Percentiles rank a stretch among this genome's conserved stretches.
These are phyloP conservation scores for Myripristis jacobus DNA, from an alignment of 2,797 vertebrate genomes.

Conservation along the genomic window DNA sequence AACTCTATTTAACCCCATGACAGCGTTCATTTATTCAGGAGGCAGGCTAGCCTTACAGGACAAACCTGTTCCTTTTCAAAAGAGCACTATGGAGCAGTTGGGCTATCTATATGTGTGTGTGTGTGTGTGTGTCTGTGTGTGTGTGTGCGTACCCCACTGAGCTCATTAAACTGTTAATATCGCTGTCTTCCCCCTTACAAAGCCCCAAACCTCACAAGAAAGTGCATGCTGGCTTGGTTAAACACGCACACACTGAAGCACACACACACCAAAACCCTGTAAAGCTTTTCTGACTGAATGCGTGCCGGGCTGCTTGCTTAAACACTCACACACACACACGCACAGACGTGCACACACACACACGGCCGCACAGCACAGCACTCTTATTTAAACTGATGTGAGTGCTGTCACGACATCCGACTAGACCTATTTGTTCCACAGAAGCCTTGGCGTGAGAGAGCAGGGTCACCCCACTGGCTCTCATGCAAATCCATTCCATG, in stretches of 20 bases:
- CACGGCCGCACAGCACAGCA: slow-evolving; percentile 70
- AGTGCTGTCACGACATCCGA: slow-evolving; percentile 90
- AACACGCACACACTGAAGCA: slow-evolving; percentile 28
- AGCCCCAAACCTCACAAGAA: slow-evolving; percentile 59
- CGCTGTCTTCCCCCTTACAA: slow-evolving; percentile 52
- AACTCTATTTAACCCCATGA: slow-evolving; percentile 70
- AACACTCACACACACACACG: slow-evolving; percentile 68
- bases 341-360: slow-evolving; percentile 54
- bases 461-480: slow-evolving; percentile 82
- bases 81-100: slow-evolving; percentile 52
- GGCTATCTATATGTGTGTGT: slow-evolving; percentile 18
- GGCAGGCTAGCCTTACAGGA: slow-evolving; percentile 58
- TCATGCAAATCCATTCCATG: slow-evolving; percentile 84
- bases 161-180: slow-evolving; percentile 76
- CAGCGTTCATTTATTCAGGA: slow-evolving; percentile 66
- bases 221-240: slow-evolving; percentile 81
- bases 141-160: slow-evolving; percentile 55
- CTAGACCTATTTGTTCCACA: slow-evolving; percentile 83
- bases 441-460: slow-evolving; percentile 85
- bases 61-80: slow-evolving; percentile 71
- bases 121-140: slow-evolving; percentile 36
- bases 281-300: slow-evolving; percentile 74
- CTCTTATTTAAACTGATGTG: slow-evolving; percentile 87
- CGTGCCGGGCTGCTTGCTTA: slow-evolving; percentile 72
- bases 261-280: slow-evolving; percentile 55